Evolutionary conservation across 2,888 invertebrate genomes (phyloP).

Genomic region (Boloria selene): DNA sequence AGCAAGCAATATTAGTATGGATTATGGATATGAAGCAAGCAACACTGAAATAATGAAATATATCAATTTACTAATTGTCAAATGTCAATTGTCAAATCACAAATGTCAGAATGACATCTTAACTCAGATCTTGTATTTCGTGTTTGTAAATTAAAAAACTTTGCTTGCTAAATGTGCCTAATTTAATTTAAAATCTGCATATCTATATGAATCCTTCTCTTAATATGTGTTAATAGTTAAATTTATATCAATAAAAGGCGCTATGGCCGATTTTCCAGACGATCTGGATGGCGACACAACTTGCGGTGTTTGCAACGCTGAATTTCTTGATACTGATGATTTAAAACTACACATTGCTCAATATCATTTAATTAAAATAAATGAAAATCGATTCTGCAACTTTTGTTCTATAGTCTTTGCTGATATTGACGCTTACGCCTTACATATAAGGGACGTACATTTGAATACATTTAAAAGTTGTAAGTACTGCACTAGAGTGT

Average conservation of each 20-base stretch:
- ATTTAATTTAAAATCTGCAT: no score
- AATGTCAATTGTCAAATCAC: no score
- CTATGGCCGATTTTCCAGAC: conserved; percentile 7
- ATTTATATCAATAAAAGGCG: not conserved
- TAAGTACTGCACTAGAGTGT: conserved; percentile 55
- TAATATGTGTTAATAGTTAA: no score
- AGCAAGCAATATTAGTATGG: no score
- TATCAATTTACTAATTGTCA: no score
- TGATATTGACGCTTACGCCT: conserved; percentile 50
- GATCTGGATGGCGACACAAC: conserved; percentile 49
- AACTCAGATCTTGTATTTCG: no score
- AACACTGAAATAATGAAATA: no score
- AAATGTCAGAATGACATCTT: no score
- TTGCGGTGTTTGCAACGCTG: conserved; percentile 57
- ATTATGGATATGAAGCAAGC: no score
- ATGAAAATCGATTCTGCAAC: conserved; percentile 47
- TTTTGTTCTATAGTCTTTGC: conserved; percentile 51
- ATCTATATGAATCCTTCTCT: no score
- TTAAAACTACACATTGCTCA: conserved; percentile 56
- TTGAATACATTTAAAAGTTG: conserved; percentile 52
- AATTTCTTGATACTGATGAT: conserved; percentile 66
- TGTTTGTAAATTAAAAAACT: no score
- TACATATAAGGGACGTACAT: conserved; percentile 59
- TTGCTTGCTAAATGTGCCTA: no score
- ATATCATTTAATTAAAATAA: conserved; percentile 49